Evolutionary conservation across 1,140 invertebrate genomes (phyloP).

Genomic region (Coptotermes formosanus): DNA sequence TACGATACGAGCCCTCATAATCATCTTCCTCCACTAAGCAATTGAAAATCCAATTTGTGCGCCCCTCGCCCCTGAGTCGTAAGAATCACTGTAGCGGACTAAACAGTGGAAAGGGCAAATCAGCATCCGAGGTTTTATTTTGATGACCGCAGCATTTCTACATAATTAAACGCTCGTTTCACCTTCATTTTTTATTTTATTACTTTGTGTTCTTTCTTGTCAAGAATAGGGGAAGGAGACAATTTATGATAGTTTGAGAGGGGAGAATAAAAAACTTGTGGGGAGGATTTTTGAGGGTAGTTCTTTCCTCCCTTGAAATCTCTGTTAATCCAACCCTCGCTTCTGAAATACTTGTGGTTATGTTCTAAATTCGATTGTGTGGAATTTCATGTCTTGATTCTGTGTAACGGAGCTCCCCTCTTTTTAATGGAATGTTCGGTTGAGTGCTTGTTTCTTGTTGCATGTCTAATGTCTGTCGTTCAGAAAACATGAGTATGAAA

Average conservation of each 20-base stretch:
- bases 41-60: neutral
- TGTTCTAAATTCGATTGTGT: slow-evolving; percentile 2
- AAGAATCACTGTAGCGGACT: too few species aligned
- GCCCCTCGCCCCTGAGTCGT: neutral
- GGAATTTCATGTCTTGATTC: neutral
- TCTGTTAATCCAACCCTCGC: neutral
- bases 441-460: too few species aligned
- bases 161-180: slow-evolving; percentile 18
- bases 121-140: neutral
- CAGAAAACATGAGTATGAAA: too few species aligned
- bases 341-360: neutral
- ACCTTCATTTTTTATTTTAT: slow-evolving; percentile 18
- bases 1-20: too few species aligned
- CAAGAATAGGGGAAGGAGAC: neutral
- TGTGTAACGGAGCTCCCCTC: neutral
- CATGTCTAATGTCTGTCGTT: too few species aligned
- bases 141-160: slow-evolving; percentile 4
- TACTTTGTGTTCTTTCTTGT: slow-evolving; percentile 16
- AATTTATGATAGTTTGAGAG: neutral
- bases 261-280: neutral
- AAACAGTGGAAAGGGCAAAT: too few species aligned
- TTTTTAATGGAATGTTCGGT: too few species aligned
- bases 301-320: neutral
- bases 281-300: neutral
- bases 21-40: too few species aligned